phyloP scores from a whole-genome alignment of 2,113 vertebrate genomes.

The Albula goreensis region DNA sequence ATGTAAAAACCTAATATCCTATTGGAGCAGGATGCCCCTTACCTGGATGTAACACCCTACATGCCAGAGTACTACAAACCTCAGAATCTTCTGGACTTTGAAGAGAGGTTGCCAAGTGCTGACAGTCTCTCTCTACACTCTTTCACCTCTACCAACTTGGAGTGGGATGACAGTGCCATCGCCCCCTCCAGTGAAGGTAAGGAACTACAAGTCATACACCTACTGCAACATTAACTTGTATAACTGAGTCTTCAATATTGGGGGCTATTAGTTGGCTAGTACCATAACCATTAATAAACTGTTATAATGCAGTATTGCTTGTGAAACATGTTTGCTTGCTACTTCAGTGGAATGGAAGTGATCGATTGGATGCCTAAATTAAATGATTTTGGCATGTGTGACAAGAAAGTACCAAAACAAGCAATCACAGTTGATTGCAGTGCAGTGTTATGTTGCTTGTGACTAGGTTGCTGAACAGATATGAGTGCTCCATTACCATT shows the following conservation, averaged over 20 bases:
- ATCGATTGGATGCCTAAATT: background rate
- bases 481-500: background rate
- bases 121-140: slow-evolving; percentile 97
- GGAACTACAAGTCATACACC: slow-evolving; percentile 2
- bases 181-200: slow-evolving; percentile 97
- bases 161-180: slow-evolving; percentile 97
- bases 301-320: background rate
- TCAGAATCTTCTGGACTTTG: slow-evolving; percentile 92
- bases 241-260: background rate
- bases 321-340: background rate
- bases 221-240: background rate
- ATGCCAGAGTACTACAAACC: slow-evolving; percentile 99
- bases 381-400: background rate
- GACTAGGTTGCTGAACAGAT: background rate
- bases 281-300: background rate
- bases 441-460: background rate
- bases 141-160: slow-evolving; percentile 96
- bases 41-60: slow-evolving; percentile 94
- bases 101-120: slow-evolving; percentile 89
- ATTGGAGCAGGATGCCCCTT: slow-evolving; percentile 84
- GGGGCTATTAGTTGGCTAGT: background rate
- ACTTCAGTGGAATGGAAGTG: background rate
- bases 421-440: background rate
- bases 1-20: background rate
- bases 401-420: background rate